Conservation (phyloP, 2,797 vertebrate genomes). For the Yasuhikotakia modesta region DNA sequence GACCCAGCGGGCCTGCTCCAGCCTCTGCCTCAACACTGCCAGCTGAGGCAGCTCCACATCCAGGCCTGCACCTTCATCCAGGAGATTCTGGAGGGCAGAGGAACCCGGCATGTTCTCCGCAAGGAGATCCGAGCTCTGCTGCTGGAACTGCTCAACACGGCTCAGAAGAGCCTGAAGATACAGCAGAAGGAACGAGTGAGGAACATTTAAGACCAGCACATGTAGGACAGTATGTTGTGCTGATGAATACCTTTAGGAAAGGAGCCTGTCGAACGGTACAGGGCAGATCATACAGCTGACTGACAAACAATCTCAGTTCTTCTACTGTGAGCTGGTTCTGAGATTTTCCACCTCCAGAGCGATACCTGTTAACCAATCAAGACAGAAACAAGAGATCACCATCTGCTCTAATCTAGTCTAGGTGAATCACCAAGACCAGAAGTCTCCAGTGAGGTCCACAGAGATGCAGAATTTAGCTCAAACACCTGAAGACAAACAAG, state of each 20-base stretch:
- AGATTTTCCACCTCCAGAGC: slow-evolving; percentile 92
- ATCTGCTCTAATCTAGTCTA: background rate
- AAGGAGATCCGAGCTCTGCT: slow-evolving; percentile 84
- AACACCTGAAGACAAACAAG: too few species aligned
- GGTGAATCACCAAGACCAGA: background rate
- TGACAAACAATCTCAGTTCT: slow-evolving; percentile 89
- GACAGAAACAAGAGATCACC: background rate
- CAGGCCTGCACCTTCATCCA: slow-evolving; percentile 90
- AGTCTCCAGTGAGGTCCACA: too few species aligned
- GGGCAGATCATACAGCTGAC: slow-evolving; percentile 87
- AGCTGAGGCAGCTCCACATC: slow-evolving; percentile 92
- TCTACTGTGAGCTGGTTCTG: slow-evolving; percentile 90
- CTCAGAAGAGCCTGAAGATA: slow-evolving; percentile 85
- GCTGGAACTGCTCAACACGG: slow-evolving; percentile 91
- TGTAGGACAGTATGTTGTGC: background rate
- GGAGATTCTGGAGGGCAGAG: slow-evolving; percentile 83
- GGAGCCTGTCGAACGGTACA: slow-evolving; percentile 91
- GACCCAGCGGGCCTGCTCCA: slow-evolving; percentile 96
- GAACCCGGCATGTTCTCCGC: slow-evolving; percentile 85
- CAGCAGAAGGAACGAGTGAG: too few species aligned
- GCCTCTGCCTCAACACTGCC: slow-evolving; percentile 80
- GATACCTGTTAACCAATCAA: slow-evolving; percentile 77
- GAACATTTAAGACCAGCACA: background rate
- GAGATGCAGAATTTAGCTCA: too few species aligned
- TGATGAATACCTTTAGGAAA: slow-evolving; percentile 84